Conservation (phyloP, 2,888 invertebrate species). For the Torymus tubicola region DNA sequence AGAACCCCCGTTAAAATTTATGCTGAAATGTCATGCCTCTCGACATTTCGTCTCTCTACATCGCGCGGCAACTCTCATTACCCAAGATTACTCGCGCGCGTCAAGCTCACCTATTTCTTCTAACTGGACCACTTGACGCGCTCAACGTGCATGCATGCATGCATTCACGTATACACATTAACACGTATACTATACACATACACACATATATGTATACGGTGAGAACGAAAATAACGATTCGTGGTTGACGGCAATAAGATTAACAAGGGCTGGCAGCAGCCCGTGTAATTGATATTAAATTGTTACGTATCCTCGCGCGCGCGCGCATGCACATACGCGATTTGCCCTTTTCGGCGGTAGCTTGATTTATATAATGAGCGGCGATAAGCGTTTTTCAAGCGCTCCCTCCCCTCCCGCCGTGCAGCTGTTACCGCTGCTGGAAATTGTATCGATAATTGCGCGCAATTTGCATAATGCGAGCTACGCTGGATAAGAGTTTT, state of each 20-base stretch:
- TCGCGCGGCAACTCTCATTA: no score
- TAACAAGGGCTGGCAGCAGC: conserved; percentile 39
- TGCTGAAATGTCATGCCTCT: no score
- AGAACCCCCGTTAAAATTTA: no score
- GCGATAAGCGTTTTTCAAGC: conserved; percentile 27
- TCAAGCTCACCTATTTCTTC: conserved; percentile 19
- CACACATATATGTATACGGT: not conserved
- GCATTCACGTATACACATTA: not conserved
- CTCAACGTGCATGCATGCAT: not conserved
- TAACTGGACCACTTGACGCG: conserved; percentile 12
- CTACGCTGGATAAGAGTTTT: conserved; percentile 8
- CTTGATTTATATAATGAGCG: conserved; percentile 19
- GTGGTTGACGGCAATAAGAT: conserved; percentile 52
- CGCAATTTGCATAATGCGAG: conserved; percentile 36
- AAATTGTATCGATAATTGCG: conserved; percentile 20
- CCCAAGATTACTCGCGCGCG: not conserved
- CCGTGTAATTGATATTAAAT: conserved; percentile 53
- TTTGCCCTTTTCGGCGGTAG: not conserved
- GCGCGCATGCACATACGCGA: not conserved
- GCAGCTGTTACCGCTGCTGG: not conserved
- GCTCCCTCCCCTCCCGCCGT: not conserved
- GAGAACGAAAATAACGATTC: conserved; percentile 44
- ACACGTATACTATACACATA: not conserved
- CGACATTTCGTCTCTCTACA: no score
- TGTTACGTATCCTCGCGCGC: conserved; percentile 4